phyloP scores from a whole-genome alignment of 53 echinoderm and acorn worm species.

The Holothuria leucospilota region DNA sequence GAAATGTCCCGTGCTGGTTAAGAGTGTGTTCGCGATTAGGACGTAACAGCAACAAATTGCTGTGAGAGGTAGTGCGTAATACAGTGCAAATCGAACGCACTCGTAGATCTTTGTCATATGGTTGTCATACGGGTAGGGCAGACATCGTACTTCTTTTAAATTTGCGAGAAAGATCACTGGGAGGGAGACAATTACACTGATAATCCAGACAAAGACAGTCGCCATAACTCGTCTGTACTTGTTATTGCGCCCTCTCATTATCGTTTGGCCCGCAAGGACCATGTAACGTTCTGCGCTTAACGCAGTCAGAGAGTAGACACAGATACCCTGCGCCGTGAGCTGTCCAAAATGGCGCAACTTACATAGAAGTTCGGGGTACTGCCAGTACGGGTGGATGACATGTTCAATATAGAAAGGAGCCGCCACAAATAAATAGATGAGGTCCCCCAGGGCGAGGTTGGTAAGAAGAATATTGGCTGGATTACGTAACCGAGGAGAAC shows the following conservation, averaged over 20 bases:
- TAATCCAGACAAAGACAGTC: constrained; percentile 61
- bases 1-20: constrained; percentile 56
- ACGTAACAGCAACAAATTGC: constrained; percentile 60
- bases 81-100: constrained; percentile 27
- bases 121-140: neutral
- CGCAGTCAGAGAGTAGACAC: constrained; percentile 81
- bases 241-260: constrained; percentile 63
- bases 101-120: constrained; percentile 46
- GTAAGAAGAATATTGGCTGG: constrained; percentile 86
- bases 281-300: constrained; percentile 80
- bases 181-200: constrained; percentile 39
- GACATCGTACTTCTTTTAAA: neutral
- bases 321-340: constrained; percentile 68
- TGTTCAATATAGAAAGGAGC: constrained; percentile 81
- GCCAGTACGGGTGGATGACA: constrained; percentile 63
- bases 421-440: constrained; percentile 73
- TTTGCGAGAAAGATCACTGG: constrained; percentile 66
- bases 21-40: constrained; percentile 44
- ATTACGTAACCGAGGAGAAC: constrained; percentile 73
- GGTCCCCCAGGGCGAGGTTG: constrained; percentile 78
- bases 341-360: constrained; percentile 70
- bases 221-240: constrained; percentile 62
- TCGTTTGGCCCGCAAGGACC: constrained; percentile 76
- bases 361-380: constrained; percentile 51
- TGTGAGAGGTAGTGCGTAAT: constrained; percentile 54